Conservation (phyloP, 2,888 invertebrate species). For the Lacanobia oleracea region DNA sequence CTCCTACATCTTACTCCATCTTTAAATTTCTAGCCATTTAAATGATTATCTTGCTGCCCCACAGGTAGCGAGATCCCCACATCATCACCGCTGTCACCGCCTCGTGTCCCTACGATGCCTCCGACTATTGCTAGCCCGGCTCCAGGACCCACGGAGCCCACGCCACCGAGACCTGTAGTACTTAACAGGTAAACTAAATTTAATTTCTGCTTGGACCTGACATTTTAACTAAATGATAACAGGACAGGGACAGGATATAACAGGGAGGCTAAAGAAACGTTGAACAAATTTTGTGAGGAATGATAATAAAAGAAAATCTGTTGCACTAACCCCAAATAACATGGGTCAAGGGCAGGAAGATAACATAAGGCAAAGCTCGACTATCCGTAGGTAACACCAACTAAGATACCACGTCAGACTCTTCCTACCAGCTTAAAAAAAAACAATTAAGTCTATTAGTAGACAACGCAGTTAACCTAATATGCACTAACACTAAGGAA, state of each 20-base stretch:
- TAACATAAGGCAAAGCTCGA: no score
- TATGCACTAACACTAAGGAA: not conserved
- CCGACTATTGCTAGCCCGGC: slow-evolving; percentile 41
- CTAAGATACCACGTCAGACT: not conserved
- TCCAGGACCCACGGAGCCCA: slow-evolving; percentile 54
- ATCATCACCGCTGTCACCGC: slow-evolving; percentile 62
- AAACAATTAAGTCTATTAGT: not conserved
- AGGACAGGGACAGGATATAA: no score
- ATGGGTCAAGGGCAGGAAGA: not conserved
- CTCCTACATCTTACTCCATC: not conserved
- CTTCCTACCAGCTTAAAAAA: not conserved
- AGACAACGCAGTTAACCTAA: not conserved
- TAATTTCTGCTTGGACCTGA: not conserved
- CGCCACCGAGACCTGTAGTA: slow-evolving; percentile 71
- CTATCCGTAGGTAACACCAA: not conserved
- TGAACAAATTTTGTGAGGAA: not conserved
- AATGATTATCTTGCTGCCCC: slow-evolving; percentile 54
- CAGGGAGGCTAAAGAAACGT: not conserved
- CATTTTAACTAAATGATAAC: not conserved
- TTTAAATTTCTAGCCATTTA: not conserved
- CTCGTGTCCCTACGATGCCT: slow-evolving; percentile 45
- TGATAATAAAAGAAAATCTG: not conserved
- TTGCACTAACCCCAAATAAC: not conserved
- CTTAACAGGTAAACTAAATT: slow-evolving; percentile 73
- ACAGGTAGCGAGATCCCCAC: slow-evolving; percentile 64